Evolutionary conservation across 2,888 invertebrate genomes (phyloP), one percentile per base, ranked within the genome.

Genomic region (Nomada hirtipes): DNA sequence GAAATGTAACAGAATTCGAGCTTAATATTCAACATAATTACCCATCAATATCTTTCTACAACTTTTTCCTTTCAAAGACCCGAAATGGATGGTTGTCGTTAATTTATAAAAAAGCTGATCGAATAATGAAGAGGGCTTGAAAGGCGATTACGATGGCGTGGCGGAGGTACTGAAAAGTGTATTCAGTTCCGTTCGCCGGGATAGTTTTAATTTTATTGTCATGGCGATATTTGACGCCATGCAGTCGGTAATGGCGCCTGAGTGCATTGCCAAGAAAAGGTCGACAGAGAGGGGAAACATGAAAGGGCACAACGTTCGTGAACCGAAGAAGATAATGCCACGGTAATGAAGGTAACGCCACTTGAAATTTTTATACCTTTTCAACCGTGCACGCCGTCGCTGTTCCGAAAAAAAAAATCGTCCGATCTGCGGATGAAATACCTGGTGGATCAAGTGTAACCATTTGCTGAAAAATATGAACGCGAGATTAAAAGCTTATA

Each of bases 181-280:
- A n/a, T 53, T 64, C 26, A 70, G 20, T 20, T 23, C 23, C 23
- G 52, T 52, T 53, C 47, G 42, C 15, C 36, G 47, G 18, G 29
- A 57, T 36, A 65, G 44, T 57, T 73, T 68, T 74, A 74, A 74
- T 74, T 64, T 74, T 47, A 70, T 70, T 23, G 71, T 63, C 70
- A 50, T 15, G 42, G 61, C 29, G 26, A 70, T 63, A 76, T 76
- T 70, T 53, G 52, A 63, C 44, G 36, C 36, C 23, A 44, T 23
- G 13, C 23, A 55, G 65, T 53, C 59, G 36, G 42, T 68, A 74
- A 74, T 60, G 42, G 59, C 42, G n/a, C 50, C 59, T 68, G 59
- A 74, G 68, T 74, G 74, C 57, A 74, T 59, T 74, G 59, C 10
- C 23, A 68, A 59, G 74, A 29, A 60, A 74, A 74, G 67, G 59